Base-by-base conservation (phyloP, 1,140 invertebrate genomes). In the Bombus ignitus region DNA sequence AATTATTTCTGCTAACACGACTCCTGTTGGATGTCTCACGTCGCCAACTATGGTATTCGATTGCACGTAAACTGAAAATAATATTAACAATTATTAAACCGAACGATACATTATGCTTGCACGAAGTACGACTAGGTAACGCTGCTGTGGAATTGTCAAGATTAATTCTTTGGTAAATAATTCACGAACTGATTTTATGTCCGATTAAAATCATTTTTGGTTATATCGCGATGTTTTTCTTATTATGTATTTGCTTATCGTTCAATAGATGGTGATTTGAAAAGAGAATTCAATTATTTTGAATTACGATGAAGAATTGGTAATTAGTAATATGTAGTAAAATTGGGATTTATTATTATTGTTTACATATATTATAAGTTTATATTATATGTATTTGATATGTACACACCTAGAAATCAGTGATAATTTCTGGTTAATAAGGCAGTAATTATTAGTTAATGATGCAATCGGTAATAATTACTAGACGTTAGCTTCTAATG, bases 1-100 rank as follows among this genome's bases (percentile, higher is more conserved):
- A 2, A 98, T 96, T 82, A 99, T 98, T 94, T 98, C 97, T 6
- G 98, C 97, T 35, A 98, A 91, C 9, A 99, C 98, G 10, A 98
- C 97, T 25, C 98, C 98, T 47, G 96, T 96, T 1, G 96, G 96
- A 92, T 98, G 98, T 81, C 96, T 97, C 2, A 96, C 93, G 91
- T 98, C 97, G 18, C 97, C 97, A n/a, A 97, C 93, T 12, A 98
- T 93, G 0, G 98, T 99, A 93, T 98, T 97, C 44, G 98, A 98
- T 92, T 98, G 98, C 3, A 98, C 97, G 93, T 98, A 98, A 93
- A 97, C 98, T 98, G 94, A 85, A 96, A 94, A 87, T 85, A 65
- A 74, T 15, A 44, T 66, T 84, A 59, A 57, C 66, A 70, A 84
- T 86, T 90, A 88, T 42, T n/a, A 9, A n/a, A 15, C 5, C 35